phyloP scores from a whole-genome alignment of 2,797 vertebrate genomes.

The Catostomus latipinnis region DNA sequence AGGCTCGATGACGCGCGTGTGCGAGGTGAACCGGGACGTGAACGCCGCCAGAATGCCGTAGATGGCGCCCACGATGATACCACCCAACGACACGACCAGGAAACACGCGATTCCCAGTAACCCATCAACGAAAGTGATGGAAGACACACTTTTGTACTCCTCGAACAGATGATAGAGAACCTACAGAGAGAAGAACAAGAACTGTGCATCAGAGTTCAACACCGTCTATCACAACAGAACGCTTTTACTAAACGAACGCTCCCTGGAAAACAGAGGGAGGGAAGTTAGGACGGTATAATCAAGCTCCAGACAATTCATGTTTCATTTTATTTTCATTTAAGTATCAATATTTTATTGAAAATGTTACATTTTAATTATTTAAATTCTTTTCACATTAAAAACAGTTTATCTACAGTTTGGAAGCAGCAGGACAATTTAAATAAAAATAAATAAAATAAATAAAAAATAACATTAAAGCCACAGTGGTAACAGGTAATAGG shows the following conservation, averaged over 20 bases:
- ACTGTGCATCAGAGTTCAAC: slow-evolving; percentile 13
- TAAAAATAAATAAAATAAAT: no score
- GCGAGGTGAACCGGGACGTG: slow-evolving; percentile 95
- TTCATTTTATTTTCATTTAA: no score
- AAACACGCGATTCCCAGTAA: slow-evolving; percentile 89
- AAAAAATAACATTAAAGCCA: no score
- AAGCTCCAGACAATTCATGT: no score
- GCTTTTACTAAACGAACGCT: neutral
- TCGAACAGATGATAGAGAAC: slow-evolving; percentile 97
- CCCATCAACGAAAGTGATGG: slow-evolving; percentile 81
- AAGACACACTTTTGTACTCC: slow-evolving; percentile 80
- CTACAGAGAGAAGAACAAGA: slow-evolving; percentile 66
- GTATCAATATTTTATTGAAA: no score
- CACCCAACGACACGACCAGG: slow-evolving; percentile 91
- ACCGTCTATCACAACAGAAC: neutral
- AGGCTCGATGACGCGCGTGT: slow-evolving; percentile 96
- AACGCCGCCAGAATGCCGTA: slow-evolving; percentile 93
- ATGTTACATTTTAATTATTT: no score
- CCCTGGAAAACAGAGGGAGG: no score
- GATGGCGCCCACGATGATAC: slow-evolving; percentile 89
- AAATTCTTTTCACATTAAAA: no score
- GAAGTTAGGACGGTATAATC: no score
- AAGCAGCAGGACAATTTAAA: no score
- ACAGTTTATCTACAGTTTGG: no score
- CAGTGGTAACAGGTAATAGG: no score